Percentiles rank a stretch among this genome's conserved stretches.
Conservation (phyloP, 2,797 vertebrate genomes). For the Lacerta bilineata region DNA sequence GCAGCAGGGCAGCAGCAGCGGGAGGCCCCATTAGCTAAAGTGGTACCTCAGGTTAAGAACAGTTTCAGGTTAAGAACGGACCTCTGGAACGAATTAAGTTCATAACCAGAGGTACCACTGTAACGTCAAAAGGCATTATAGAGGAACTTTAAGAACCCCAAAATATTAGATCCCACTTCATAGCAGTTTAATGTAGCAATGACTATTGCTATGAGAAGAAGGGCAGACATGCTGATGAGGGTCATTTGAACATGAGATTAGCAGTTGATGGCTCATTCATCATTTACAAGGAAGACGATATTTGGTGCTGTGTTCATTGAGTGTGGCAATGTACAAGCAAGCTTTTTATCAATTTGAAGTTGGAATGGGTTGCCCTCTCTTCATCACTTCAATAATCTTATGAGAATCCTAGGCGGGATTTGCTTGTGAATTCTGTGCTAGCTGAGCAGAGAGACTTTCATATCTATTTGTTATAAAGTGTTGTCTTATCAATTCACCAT, state of each 20-base stretch:
- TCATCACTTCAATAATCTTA: not conserved
- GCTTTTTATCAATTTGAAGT: constrained; percentile 40
- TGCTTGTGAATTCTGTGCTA: constrained; percentile 4
- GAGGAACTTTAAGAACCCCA: not conserved
- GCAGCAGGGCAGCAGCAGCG: rapidly evolving
- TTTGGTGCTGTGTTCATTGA: constrained; percentile 14
- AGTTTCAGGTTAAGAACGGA: too few relatives aligned
- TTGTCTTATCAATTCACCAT: not conserved
- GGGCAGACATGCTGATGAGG: rapidly evolving
- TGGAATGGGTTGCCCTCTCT: not conserved
- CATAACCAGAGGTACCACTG: too few relatives aligned
- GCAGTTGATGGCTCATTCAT: constrained; percentile 14
- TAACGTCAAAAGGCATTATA: constrained; percentile 3
- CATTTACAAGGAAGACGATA: constrained; percentile 33
- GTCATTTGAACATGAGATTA: constrained; percentile 30
- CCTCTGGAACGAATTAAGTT: too few relatives aligned
- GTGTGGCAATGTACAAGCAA: constrained; percentile 3
- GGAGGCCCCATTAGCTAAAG: too few relatives aligned
- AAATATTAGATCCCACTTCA: not conserved
- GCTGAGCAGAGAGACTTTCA: not conserved
- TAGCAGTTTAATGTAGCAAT: not conserved
- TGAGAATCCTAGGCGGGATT: not conserved
- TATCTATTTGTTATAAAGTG: constrained; percentile 26
- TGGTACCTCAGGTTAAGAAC: too few relatives aligned
- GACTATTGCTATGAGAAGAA: constrained; percentile 1